Evolutionary conservation across 2,888 invertebrate genomes (phyloP).

Genomic region (Hypomecis punctinalis): DNA sequence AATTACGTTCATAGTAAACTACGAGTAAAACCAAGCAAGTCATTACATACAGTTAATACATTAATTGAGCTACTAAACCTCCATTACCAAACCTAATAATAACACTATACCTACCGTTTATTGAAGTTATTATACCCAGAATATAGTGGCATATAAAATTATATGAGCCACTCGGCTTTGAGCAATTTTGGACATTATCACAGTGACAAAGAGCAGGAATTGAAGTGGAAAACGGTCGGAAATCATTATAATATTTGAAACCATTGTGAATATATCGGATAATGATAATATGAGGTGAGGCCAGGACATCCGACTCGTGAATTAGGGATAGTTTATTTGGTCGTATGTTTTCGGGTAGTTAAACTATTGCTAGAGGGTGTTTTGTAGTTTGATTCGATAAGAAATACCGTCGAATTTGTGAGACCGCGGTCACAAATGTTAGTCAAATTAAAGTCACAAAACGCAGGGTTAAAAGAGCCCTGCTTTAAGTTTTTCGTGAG

Average conservation of each 20-base stretch:
- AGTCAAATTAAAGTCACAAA: too few species aligned
- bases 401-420: too few species aligned
- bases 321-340: not conserved
- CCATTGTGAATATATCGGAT: conserved; percentile 14
- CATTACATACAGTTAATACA: not conserved
- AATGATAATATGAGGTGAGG: conserved; percentile 9
- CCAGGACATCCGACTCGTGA: not conserved
- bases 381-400: too few species aligned
- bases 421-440: too few species aligned
- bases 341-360: not conserved
- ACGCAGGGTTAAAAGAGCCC: too few species aligned
- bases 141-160: conserved; percentile 50
- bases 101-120: conserved; percentile 43
- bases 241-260: conserved; percentile 25
- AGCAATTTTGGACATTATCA: conserved; percentile 45
- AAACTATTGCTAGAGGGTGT: not conserved
- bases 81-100: conserved; percentile 35
- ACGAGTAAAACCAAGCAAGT: not conserved
- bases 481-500: too few species aligned
- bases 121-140: conserved; percentile 50
- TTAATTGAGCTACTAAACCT: conserved; percentile 18
- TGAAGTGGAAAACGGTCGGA: conserved; percentile 14
- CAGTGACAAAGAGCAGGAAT: conserved; percentile 42
- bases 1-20: not conserved
- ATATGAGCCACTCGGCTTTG: conserved; percentile 45